phyloP scores from a whole-genome alignment of 2,888 invertebrate genomes.

The Limenitis camilla region DNA sequence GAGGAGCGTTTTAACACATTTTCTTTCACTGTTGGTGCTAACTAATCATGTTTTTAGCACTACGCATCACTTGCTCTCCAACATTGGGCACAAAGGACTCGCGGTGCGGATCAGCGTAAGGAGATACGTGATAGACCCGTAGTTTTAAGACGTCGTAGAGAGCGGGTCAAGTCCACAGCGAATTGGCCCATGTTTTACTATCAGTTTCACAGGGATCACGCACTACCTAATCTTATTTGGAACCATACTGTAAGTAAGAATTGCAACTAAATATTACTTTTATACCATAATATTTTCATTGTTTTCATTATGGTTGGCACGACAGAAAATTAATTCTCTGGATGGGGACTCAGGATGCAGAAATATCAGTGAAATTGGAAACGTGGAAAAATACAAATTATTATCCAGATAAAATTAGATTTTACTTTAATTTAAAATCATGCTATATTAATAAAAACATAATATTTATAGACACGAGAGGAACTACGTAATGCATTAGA shows the following conservation, averaged over 20 bases:
- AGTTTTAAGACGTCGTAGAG: constrained; percentile 90
- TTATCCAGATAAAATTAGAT: no score
- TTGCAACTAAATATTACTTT: no score
- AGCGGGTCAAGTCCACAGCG: constrained; percentile 88
- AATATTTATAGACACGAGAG: constrained; percentile 84
- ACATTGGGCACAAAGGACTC: constrained; percentile 79
- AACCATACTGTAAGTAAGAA: constrained; percentile 87
- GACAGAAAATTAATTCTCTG: no score
- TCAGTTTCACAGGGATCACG: constrained; percentile 95
- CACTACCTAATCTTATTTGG: constrained; percentile 98
- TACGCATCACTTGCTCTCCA: constrained; percentile 64
- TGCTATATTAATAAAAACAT: no score
- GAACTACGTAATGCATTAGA: constrained; percentile 94
- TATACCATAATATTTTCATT: no score
- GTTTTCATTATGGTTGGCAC: no score
- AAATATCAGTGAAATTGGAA: no score
- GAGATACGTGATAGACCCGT: constrained; percentile 87
- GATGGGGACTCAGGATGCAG: no score
- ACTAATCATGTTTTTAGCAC: constrained; percentile 38
- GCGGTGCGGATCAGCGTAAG: constrained; percentile 59
- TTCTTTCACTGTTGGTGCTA: neutral
- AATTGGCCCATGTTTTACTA: constrained; percentile 97
- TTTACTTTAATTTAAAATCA: no score
- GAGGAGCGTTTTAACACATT: neutral
- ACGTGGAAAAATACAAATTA: no score